Evolutionary conservation across 2,797 vertebrate species (phyloP).

Genomic region (Otus scops): DNA sequence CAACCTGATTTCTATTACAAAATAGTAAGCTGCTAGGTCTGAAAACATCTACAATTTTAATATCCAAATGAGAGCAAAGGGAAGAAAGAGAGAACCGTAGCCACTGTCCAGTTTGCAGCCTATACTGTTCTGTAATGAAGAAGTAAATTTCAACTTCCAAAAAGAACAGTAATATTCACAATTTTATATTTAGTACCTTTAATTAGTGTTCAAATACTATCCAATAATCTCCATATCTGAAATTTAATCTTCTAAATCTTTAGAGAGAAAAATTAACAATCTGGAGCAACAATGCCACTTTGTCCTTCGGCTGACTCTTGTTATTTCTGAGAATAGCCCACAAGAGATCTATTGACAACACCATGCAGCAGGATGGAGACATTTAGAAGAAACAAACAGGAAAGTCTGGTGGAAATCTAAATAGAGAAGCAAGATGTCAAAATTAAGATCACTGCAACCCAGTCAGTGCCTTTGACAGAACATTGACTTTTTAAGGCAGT

Average conservation of each 20-base stretch:
- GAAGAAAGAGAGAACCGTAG: background rate
- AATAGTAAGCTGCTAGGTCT: background rate
- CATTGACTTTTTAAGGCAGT: background rate
- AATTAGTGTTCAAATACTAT: background rate
- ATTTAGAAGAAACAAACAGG: background rate
- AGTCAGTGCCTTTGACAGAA: background rate
- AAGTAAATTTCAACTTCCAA: background rate
- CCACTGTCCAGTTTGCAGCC: background rate
- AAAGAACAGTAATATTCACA: background rate
- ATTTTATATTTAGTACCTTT: background rate
- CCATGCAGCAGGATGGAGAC: background rate
- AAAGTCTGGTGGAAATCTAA: background rate
- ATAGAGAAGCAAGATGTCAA: background rate
- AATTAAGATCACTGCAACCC: background rate
- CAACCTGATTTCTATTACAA: background rate
- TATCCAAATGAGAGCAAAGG: background rate
- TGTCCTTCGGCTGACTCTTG: background rate
- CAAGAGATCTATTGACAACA: background rate
- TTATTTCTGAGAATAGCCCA: background rate
- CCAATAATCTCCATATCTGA: background rate
- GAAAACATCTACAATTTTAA: background rate
- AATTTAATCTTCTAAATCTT: constrained; percentile 8
- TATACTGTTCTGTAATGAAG: background rate
- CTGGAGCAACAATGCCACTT: background rate
- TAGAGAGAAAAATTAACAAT: background rate